A percentile compares a stretch with the other conserved stretches of the same genome.
These are phyloP conservation scores for Uria aalge DNA, from an alignment of 2,113 vertebrate genomes.

Conservation along the genomic window DNA sequence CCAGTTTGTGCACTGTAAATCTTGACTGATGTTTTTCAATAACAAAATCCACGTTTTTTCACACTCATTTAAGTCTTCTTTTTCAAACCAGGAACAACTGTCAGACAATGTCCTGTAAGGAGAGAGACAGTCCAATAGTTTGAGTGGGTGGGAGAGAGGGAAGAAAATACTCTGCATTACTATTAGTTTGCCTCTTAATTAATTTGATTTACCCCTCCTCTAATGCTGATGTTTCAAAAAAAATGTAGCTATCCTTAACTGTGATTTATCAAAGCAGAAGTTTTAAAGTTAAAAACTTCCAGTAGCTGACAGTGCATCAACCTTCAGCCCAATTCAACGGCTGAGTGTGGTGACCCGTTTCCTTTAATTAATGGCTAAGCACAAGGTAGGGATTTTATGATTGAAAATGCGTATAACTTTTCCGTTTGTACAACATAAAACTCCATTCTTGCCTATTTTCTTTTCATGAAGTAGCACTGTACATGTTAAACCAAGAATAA, in stretches of 20 bases:
- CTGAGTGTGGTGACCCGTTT: not conserved
- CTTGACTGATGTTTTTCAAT: slow-evolving; percentile 52
- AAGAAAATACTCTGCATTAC: not conserved
- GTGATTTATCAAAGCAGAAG: not conserved
- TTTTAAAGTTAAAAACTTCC: not conserved
- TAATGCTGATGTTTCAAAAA: not conserved
- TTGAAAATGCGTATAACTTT: not conserved
- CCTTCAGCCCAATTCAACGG: not conserved
- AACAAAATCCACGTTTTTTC: slow-evolving; percentile 75
- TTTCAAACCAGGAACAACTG: slow-evolving; percentile 69
- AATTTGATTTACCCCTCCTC: not conserved
- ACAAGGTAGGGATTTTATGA: not conserved
- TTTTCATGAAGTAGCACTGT: not conserved
- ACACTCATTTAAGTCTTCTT: slow-evolving; percentile 37
- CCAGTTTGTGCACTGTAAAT: slow-evolving; percentile 26
- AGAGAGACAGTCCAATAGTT: not conserved
- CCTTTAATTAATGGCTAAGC: not conserved
- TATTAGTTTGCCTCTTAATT: not conserved
- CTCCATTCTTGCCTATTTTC: not conserved
- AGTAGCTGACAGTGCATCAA: not conserved
- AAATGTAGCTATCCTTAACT: not conserved
- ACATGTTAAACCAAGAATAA: not conserved
- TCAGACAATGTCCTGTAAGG: not conserved
- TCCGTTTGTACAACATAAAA: not conserved
- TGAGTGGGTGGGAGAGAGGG: not conserved